These are phyloP conservation scores for Nasonovia ribisnigri DNA, from an alignment of 2,888 invertebrate species.

Conservation along the genomic window DNA sequence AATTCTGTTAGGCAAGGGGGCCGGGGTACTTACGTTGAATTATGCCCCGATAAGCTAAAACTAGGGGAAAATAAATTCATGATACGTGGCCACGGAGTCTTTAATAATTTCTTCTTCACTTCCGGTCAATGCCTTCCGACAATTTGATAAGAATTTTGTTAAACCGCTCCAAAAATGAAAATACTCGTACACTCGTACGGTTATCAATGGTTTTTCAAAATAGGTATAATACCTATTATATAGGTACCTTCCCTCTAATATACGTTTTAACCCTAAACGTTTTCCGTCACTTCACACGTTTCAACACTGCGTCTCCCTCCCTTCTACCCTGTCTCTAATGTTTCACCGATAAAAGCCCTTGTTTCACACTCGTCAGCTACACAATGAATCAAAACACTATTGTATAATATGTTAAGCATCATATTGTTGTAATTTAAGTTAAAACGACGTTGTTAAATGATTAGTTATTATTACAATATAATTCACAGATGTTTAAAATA, in stretches of 20 bases:
- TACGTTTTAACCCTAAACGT: not conserved
- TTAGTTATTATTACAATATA: not conserved
- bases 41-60: not conserved
- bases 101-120: not conserved
- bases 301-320: not conserved
- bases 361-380: not conserved
- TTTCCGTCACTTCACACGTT: not conserved
- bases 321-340: not conserved
- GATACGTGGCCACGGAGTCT: not conserved
- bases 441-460: not conserved
- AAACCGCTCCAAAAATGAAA: not conserved
- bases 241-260: not conserved
- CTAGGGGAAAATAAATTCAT: not conserved
- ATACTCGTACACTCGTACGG: not conserved
- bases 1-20: not conserved
- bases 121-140: not conserved
- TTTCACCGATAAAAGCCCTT: not conserved
- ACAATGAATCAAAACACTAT: not conserved
- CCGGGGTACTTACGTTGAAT: not conserved
- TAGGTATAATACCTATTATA: not conserved
- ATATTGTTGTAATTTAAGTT: not conserved
- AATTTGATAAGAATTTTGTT: not conserved
- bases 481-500: not conserved
- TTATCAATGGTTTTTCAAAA: not conserved
- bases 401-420: not conserved